Percentiles rank a stretch among this genome's conserved stretches.
Conservation (phyloP, 2,113 vertebrate genomes). For the Ptilonorhynchus violaceus region DNA sequence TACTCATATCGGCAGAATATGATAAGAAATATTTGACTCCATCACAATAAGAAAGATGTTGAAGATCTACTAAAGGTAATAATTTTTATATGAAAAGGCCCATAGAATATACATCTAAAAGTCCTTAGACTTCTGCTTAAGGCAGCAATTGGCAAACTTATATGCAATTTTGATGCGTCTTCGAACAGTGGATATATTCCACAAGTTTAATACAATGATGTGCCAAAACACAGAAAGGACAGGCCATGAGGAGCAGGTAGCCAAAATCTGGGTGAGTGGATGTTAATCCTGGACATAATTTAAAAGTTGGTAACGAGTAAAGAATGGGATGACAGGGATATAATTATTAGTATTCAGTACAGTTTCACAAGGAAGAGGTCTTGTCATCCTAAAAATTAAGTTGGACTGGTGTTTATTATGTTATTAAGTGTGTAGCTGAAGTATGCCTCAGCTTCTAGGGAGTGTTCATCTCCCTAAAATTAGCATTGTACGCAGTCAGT, state of each 20-base stretch:
- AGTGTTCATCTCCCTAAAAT: slow-evolving; percentile 28
- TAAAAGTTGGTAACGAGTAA: not conserved
- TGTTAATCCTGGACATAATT: not conserved
- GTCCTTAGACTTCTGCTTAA: not conserved
- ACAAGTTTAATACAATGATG: not conserved
- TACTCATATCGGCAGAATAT: not conserved
- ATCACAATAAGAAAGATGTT: not conserved
- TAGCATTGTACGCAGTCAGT: not conserved
- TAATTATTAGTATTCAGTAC: not conserved
- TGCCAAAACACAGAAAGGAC: not conserved
- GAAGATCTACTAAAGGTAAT: not conserved
- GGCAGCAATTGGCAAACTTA: not conserved
- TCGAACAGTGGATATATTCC: not conserved
- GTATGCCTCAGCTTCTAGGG: not conserved
- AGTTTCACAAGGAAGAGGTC: not conserved
- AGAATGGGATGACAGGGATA: not conserved
- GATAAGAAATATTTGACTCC: not conserved
- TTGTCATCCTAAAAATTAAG: not conserved
- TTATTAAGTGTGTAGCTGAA: not conserved
- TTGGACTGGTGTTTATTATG: not conserved
- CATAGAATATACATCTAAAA: not conserved
- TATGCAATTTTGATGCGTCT: not conserved
- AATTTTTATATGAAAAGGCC: not conserved
- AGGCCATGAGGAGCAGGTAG: not conserved
- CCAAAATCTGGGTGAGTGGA: not conserved